Evolutionary conservation across 1,140 invertebrate species (phyloP).

Genomic region (silkworm (Bombyx mori)): ASM3026992v2 NC_085124.1:13649001-13649500

Average conservation of each 20-base stretch:
- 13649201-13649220: neutral
- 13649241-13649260: neutral
- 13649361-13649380: slow-evolving; percentile 54
- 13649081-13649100: slow-evolving; percentile 43
- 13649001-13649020: slow-evolving; percentile 1
- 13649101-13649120: slow-evolving; percentile 31
- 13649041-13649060: slow-evolving; percentile 4
- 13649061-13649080: slow-evolving; percentile 24
- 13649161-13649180: slow-evolving; percentile 15
- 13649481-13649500: slow-evolving; percentile 39
- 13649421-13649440: slow-evolving; percentile 47
- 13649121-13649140: slow-evolving; percentile 37
- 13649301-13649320: slow-evolving; percentile 4
- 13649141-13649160: slow-evolving; percentile 41
- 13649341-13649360: slow-evolving; percentile 62
- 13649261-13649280: slow-evolving; percentile 2
- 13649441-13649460: slow-evolving; percentile 53
- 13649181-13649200: slow-evolving; percentile 3
- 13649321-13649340: slow-evolving; percentile 21
- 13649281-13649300: neutral
- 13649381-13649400: slow-evolving; percentile 32
- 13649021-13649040: neutral
- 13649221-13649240: neutral
- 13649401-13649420: slow-evolving; percentile 64
- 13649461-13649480: slow-evolving; percentile 51